Evolutionary conservation across 1,140 invertebrate genomes (phyloP).

Genomic region (Bombyx mori): DNA sequence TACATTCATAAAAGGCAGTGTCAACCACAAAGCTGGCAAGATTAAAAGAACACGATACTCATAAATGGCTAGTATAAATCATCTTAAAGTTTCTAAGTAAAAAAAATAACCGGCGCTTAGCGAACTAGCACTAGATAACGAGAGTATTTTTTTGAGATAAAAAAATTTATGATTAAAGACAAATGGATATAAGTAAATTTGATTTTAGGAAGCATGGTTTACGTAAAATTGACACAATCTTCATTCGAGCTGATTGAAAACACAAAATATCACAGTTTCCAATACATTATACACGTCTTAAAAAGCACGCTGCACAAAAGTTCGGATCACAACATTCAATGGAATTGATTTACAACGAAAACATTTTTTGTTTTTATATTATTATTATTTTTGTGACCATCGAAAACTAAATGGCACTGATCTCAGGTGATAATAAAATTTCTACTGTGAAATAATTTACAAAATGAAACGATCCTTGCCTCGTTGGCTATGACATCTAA

Average conservation of each 20-base stretch:
- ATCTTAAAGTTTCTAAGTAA: constrained; percentile 16
- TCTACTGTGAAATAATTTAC: constrained; percentile 30
- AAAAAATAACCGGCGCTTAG: background rate
- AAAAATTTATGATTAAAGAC: background rate
- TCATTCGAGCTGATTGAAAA: constrained; percentile 53
- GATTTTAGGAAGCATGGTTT: constrained; percentile 1
- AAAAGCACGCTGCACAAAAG: constrained; percentile 19
- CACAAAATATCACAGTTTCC: constrained; percentile 69
- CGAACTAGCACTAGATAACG: background rate
- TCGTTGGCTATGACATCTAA: constrained; percentile 30
- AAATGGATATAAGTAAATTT: background rate
- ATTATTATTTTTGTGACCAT: constrained; percentile 55
- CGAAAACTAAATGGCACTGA: constrained; percentile 63
- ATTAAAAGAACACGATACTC: constrained; percentile 47
- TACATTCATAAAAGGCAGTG: constrained; percentile 63
- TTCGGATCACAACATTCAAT: constrained; percentile 21
- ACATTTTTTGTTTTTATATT: constrained; percentile 30
- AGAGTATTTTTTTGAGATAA: constrained; percentile 1
- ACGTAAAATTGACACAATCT: constrained; percentile 25
- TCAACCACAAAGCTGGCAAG: constrained; percentile 67
- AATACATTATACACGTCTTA: constrained; percentile 37
- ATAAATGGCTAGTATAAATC: constrained; percentile 67
- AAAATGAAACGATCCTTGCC: constrained; percentile 31
- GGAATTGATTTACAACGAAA: constrained; percentile 9
- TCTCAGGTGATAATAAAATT: constrained; percentile 54